Conservation (phyloP, 2,113 vertebrate genomes). For the Forbesichthys agassizii region DNA sequence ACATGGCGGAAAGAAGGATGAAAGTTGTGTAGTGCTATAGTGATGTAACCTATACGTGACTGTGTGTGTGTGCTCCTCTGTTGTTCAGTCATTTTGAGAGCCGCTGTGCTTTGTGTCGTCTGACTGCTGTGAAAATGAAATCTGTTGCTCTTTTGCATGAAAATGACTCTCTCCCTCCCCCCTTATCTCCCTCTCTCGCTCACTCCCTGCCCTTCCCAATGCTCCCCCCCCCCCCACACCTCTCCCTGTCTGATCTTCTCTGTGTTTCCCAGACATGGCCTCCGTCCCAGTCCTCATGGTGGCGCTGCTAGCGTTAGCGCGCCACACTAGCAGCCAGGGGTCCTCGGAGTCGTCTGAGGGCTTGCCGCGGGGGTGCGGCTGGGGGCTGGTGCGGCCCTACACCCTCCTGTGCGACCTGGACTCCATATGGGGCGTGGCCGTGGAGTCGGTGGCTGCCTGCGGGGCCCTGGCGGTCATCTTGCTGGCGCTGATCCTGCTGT, state of each 20-base stretch:
- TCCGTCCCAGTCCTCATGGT: constrained; percentile 67
- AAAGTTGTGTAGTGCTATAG: background rate
- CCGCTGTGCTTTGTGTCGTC: constrained; percentile 49
- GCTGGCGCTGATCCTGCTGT: constrained; percentile 85
- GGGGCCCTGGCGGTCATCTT: constrained; percentile 85
- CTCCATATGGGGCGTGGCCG: constrained; percentile 91
- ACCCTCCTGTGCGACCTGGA: constrained; percentile 93
- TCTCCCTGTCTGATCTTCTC: constrained; percentile 24
- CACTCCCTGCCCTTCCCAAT: background rate
- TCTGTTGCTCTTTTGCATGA: constrained; percentile 24
- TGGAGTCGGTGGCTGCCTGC: constrained; percentile 86
- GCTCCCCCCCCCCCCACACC: constrained; percentile 5
- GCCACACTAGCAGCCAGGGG: constrained; percentile 64
- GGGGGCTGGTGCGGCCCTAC: constrained; percentile 87
- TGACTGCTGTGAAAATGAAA: constrained; percentile 24
- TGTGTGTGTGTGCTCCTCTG: background rate
- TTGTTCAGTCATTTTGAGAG: constrained; percentile 40
- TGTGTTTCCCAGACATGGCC: constrained; percentile 67
- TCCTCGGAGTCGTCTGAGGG: constrained; percentile 71
- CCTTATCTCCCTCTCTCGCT: background rate
- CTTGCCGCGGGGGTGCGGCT: constrained; percentile 85
- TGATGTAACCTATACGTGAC: constrained; percentile 9
- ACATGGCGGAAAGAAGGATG: constrained; percentile 7
- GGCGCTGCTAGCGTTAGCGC: constrained; percentile 79
- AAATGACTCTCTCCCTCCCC: constrained; percentile 15